Base-by-base conservation (phyloP, 2,797 vertebrate species). In the Rachycentron canadum region DNA sequence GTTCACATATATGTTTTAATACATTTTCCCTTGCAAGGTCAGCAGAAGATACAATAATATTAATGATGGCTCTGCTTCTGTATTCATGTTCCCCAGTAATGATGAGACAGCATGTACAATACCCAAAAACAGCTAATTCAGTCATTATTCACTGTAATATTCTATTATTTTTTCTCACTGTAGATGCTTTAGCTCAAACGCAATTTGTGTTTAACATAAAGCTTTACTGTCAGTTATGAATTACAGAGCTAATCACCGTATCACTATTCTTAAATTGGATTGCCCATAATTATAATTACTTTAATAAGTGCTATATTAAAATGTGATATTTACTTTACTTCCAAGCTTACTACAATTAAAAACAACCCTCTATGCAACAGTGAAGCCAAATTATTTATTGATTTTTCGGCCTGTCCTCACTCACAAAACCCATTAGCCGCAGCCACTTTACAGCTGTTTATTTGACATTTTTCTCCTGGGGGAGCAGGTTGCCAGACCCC, bases 381-480 rank as follows among this genome's bases (percentile, higher is more conserved):
- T 60, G 7, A 63, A 67, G 65, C 19, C 45, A 69, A 73, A 62
- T 40, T 56, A 63, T 78, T 34, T 78, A 63, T 76, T 64, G 59
- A 77, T 75, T 71, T 79, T 23, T 53, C 36, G 32, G 30, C 16
- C 21, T 53, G 65, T 28, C 68, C 49, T 52, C 16, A 50, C 53
- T 69, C 3, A 17, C 38, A 73, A 25, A 36, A 49, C 70, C 70
- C 59, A 82, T 84, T 79, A 70, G 38, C 65, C 28, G 13, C 28
- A 61, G 47, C 19, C 60, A 75, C 60, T 58, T 80, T 50, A 71
- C 72, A 75, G 55, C 62, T 72, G 71, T 78, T 83, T 65, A 69
- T 69, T 26, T 60, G 28, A 75, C 65, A 81, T 19, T 73, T 65
- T 74, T 69, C 41, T 73, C 78, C n/a, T 16, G 25, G n/a, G 32